These are phyloP conservation scores for Dipodomys spectabilis DNA, from an alignment of 2,113 vertebrate genomes.

Conservation along the genomic window DNA sequence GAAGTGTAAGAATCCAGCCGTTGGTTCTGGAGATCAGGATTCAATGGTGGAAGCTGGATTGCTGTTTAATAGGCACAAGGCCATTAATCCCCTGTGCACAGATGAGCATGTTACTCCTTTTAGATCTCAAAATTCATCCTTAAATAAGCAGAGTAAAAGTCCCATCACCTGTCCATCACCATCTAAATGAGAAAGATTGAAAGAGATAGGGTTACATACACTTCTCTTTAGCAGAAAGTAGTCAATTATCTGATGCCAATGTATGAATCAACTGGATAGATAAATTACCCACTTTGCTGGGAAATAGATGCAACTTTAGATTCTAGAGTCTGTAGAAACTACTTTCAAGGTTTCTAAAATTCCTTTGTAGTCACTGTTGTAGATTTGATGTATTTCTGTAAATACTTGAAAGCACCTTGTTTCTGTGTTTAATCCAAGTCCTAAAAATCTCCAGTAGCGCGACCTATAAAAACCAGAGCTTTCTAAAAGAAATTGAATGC, in stretches of 20 bases:
- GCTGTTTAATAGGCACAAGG: slow-evolving; percentile 57
- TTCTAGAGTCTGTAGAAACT: background rate
- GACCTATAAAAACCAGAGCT: background rate
- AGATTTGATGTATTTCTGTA: background rate
- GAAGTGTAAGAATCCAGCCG: slow-evolving; percentile 40
- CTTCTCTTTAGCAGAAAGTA: background rate
- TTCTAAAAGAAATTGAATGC: too few species aligned
- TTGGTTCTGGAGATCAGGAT: slow-evolving; percentile 63
- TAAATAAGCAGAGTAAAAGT: slow-evolving; percentile 13
- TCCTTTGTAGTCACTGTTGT: background rate
- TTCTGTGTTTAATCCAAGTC: background rate
- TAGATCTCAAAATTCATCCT: background rate
- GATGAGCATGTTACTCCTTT: background rate
- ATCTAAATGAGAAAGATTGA: slow-evolving; percentile 8
- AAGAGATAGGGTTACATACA: background rate
- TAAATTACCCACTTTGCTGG: background rate
- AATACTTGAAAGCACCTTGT: background rate
- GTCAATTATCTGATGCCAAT: background rate
- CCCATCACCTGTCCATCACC: background rate
- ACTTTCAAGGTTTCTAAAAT: background rate
- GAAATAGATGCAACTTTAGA: background rate
- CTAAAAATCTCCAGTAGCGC: background rate
- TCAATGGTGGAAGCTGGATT: slow-evolving; percentile 34
- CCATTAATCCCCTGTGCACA: slow-evolving; percentile 22
- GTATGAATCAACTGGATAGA: background rate